phyloP scores from a whole-genome alignment of 2,113 vertebrate genomes.

The Chunga burmeisteri region DNA sequence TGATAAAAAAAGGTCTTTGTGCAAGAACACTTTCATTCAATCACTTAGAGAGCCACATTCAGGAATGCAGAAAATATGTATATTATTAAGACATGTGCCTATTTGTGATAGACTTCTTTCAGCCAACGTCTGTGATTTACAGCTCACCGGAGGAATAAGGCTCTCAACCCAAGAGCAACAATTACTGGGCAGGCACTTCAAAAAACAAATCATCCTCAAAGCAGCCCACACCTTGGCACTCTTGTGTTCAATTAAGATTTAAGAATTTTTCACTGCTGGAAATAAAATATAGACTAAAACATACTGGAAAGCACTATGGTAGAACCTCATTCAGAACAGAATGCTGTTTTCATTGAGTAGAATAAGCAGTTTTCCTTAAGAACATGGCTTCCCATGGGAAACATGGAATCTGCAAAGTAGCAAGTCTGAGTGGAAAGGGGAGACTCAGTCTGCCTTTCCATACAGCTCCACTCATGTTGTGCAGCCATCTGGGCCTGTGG shows the following conservation, averaged over 20 bases:
- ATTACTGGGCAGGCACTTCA: background rate
- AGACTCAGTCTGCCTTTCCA: background rate
- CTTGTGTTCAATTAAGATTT: background rate
- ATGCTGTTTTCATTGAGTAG: background rate
- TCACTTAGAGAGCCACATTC: background rate
- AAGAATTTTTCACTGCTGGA: background rate
- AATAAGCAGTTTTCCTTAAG: background rate
- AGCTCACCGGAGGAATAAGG: background rate
- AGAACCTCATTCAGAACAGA: background rate
- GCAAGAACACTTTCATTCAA: background rate
- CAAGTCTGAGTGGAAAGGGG: background rate
- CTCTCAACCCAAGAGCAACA: background rate
- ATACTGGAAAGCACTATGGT: background rate
- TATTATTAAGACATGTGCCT: background rate
- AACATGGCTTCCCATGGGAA: background rate
- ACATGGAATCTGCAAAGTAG: background rate
- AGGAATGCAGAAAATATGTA: background rate
- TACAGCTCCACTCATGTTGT: background rate
- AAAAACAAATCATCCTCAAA: background rate
- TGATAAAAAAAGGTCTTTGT: background rate
- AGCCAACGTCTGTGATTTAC: background rate
- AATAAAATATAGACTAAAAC: background rate
- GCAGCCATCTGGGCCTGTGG: constrained; percentile 21
- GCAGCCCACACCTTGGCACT: background rate
- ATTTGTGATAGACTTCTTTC: background rate